phyloP scores from a whole-genome alignment of 2,797 vertebrate species.

The Sebastes melanostomus region DNA sequence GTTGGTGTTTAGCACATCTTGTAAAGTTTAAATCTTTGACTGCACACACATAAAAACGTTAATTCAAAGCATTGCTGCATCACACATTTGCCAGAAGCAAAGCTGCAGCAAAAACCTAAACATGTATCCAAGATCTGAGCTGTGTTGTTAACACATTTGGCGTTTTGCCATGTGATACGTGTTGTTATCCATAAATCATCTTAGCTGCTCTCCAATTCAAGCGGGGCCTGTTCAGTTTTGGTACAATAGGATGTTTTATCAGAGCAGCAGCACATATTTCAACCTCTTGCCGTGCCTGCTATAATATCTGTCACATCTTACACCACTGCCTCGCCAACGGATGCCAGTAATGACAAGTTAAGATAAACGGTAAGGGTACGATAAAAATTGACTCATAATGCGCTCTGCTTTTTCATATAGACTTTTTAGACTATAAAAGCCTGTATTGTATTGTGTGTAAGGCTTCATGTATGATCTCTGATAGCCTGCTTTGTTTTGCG shows the following conservation, averaged over 20 bases:
- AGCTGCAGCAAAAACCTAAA: conserved; percentile 15
- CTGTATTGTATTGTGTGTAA: background rate
- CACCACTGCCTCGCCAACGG: background rate
- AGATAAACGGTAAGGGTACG: background rate
- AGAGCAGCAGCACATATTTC: conserved; percentile 10
- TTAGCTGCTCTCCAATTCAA: background rate
- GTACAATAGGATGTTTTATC: background rate
- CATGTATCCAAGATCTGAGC: conserved; percentile 31
- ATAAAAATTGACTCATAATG: background rate
- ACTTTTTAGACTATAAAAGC: background rate
- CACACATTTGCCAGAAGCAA: conserved; percentile 6
- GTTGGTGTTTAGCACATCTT: conserved; percentile 3
- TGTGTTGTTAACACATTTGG: conserved; percentile 13
- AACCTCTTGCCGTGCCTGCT: background rate
- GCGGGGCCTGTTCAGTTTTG: conserved; percentile 19
- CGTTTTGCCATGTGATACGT: conserved; percentile 8
- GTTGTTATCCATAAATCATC: conserved; percentile 31
- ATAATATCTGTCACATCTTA: conserved; percentile 8
- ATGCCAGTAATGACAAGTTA: background rate
- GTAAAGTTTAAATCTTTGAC: conserved; percentile 6
- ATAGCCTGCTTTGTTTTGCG: conserved; percentile 32
- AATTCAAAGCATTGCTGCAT: conserved; percentile 16
- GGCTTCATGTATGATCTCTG: conserved; percentile 3
- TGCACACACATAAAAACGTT: background rate
- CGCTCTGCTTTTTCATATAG: background rate